Evolutionary conservation across 1,140 invertebrate genomes (phyloP), one percentile per base, ranked within the genome.

Genomic region (Galleria mellonella): DNA sequence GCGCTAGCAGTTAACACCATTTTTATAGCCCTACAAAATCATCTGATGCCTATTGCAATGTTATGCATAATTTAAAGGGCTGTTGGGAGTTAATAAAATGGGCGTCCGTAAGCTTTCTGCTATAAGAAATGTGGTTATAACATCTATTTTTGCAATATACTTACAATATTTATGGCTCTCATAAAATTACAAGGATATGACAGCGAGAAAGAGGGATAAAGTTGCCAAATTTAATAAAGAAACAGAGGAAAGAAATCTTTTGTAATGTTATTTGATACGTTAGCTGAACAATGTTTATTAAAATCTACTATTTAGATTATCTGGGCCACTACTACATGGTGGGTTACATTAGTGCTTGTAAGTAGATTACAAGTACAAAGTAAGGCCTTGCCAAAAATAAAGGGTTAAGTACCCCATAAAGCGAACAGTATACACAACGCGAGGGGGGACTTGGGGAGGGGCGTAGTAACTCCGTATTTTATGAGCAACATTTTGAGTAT

Each of bases 21-120:
- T 42, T 79, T 76, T 72, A 76, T 53, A 55, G 45, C 50, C 38
- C 62, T 40, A 74, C 74, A 72, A 76, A 73, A 53, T 58, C 47
- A 57, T 62, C 61, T 50, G 58, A 41, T 51, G 56, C 54, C 53
- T 54, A 64, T 47, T 65, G 57, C 64, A 64, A 32, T 56, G 60
- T 59, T 62, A 59, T 72, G 64, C 68, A 76, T 79, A 74, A 74
- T 72, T 74, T 57, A 65, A 40, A 33, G 39, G 36, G 41, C 42
- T 31, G 30, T 41, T 37, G 35, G n/a, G 14, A 37, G 35, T 37
- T 17, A 47, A 47, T 47, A 47, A 47, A 47, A 47, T 11, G 37
- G 38, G 47, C 28, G 38, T 47, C 55, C 47, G 44, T 47, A 42
- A 46, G 47, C 39, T 12, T 46, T 49, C 51, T 36, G 42, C n/a